Evolutionary conservation across 2,888 invertebrate genomes (phyloP).

Genomic region (Aquatica leii): DNA sequence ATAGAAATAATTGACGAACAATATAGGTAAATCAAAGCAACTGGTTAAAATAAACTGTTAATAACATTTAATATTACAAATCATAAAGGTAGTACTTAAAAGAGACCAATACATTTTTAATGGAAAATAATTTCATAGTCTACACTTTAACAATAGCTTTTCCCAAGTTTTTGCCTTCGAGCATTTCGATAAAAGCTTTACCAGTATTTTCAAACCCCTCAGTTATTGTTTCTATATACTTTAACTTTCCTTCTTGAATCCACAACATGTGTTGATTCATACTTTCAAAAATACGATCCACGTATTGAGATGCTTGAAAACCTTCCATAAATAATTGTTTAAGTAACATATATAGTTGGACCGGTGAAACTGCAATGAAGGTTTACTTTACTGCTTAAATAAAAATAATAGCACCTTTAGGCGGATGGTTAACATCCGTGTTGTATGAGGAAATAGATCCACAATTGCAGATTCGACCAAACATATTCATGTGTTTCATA

Average conservation of each 20-base stretch:
- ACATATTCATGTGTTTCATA: slow-evolving; percentile 68
- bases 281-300: slow-evolving; percentile 69
- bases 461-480: slow-evolving; percentile 70
- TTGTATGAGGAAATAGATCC: slow-evolving; percentile 74
- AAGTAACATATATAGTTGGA: slow-evolving; percentile 66
- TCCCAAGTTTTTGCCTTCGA: slow-evolving; percentile 71
- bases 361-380: slow-evolving; percentile 55
- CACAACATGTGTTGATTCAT: slow-evolving; percentile 69
- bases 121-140: too few species aligned
- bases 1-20: too few species aligned
- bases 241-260: slow-evolving; percentile 74
- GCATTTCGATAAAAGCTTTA: slow-evolving; percentile 71
- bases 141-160: slow-evolving; percentile 73
- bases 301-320: slow-evolving; percentile 66
- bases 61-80: background rate
- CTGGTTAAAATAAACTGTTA: background rate
- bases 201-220: slow-evolving; percentile 76
- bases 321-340: slow-evolving; percentile 72
- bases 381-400: background rate
- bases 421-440: slow-evolving; percentile 60
- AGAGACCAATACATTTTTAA: background rate
- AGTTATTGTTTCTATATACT: slow-evolving; percentile 73
- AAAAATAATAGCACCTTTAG: slow-evolving; percentile 61
- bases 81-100: background rate
- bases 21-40: background rate